These are phyloP conservation scores for Triops longicaudatus DNA, from an alignment of 1,140 invertebrate genomes.

Conservation along the genomic window DNA sequence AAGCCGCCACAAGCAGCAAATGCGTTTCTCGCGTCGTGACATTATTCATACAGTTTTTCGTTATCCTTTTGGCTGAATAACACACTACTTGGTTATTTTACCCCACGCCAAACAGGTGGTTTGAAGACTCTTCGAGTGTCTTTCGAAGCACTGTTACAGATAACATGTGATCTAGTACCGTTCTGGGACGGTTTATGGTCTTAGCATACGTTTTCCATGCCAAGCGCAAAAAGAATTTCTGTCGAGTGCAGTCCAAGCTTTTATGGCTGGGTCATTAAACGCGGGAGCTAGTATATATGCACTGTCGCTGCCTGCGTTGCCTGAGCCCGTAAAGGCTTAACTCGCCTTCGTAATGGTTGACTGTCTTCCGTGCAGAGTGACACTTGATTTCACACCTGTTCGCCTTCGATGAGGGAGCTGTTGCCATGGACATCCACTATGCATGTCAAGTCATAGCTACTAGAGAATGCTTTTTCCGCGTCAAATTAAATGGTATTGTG, in stretches of 20 bases:
- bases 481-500: background rate
- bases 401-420: background rate
- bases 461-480: background rate
- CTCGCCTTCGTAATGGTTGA: background rate
- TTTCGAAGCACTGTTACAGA: background rate
- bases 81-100: background rate
- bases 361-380: background rate
- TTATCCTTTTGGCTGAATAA: background rate
- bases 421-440: background rate
- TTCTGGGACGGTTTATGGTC: background rate
- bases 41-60: background rate
- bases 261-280: background rate
- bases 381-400: slow-evolving; percentile 12
- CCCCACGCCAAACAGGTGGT: background rate
- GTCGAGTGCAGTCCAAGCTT: background rate
- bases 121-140: background rate
- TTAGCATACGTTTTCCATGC: background rate
- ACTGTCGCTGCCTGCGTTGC: background rate
- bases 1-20: background rate
- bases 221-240: background rate
- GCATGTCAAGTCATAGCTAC: background rate
- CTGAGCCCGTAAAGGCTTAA: background rate
- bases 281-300: background rate
- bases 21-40: background rate
- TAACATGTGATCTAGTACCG: background rate